phyloP scores from a whole-genome alignment of 2,113 vertebrate genomes.

The Indicator maculatus region DNA sequence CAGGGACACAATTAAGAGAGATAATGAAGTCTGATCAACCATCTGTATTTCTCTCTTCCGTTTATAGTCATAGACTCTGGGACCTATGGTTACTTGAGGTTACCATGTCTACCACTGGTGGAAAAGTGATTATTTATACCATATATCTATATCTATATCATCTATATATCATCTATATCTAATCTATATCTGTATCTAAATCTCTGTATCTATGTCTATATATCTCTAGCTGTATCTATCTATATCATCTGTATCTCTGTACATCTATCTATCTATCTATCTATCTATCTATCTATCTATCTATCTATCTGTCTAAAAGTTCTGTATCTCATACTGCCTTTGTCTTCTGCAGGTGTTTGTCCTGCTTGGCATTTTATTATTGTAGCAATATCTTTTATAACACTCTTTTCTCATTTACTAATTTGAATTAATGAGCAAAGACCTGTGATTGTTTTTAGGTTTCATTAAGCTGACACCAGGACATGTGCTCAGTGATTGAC shows the following conservation, averaged over 20 bases:
- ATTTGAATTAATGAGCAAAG: slow-evolving; percentile 40
- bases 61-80: background rate
- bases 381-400: background rate
- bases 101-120: background rate
- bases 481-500: slow-evolving; percentile 48
- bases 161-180: too few relatives aligned
- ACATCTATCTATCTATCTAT: too few relatives aligned
- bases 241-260: too few relatives aligned
- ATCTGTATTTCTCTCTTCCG: background rate
- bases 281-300: too few relatives aligned
- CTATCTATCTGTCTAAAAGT: too few relatives aligned
- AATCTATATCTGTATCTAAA: too few relatives aligned
- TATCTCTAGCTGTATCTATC: too few relatives aligned
- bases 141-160: background rate
- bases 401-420: background rate
- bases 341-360: background rate
- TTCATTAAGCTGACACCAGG: slow-evolving; percentile 68
- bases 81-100: background rate
- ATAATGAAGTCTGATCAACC: background rate
- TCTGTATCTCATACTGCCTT: background rate
- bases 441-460: slow-evolving; percentile 24
- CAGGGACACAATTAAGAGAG: background rate
- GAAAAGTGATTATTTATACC: background rate
- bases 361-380: background rate
- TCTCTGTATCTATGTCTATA: background rate